phyloP scores from a whole-genome alignment of 1,140 invertebrate species.

The Polypedilum pembai region DNA sequence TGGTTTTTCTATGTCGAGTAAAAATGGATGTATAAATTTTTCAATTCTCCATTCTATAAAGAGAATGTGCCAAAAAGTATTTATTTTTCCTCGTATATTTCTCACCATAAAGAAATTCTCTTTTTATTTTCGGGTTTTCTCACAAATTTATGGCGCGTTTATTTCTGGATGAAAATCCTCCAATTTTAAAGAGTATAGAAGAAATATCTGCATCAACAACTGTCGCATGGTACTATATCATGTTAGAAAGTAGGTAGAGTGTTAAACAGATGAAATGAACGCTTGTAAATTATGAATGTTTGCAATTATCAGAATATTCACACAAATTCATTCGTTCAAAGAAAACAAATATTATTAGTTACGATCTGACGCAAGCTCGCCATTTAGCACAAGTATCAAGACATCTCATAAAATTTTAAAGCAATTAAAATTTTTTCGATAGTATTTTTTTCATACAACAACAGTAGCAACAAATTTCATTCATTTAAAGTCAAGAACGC shows the following conservation, averaged over 20 bases:
- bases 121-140: constrained; percentile 16
- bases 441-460: background rate
- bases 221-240: background rate
- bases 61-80: background rate
- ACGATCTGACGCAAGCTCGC: background rate
- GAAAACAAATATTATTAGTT: background rate
- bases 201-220: constrained; percentile 11
- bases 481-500: background rate
- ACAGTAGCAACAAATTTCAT: background rate
- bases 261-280: no score
- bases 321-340: background rate
- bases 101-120: background rate
- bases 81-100: background rate
- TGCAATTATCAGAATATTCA: constrained; percentile 3
- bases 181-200: background rate
- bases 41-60: background rate
- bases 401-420: background rate
- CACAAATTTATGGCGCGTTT: constrained; percentile 4
- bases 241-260: background rate
- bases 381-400: no score
- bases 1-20: background rate
- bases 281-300: background rate
- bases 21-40: background rate
- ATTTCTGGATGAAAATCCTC: background rate
- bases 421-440: background rate